Evolutionary conservation across 2,113 vertebrate species (phyloP).

Genomic region (Sceloporus undulatus): DNA sequence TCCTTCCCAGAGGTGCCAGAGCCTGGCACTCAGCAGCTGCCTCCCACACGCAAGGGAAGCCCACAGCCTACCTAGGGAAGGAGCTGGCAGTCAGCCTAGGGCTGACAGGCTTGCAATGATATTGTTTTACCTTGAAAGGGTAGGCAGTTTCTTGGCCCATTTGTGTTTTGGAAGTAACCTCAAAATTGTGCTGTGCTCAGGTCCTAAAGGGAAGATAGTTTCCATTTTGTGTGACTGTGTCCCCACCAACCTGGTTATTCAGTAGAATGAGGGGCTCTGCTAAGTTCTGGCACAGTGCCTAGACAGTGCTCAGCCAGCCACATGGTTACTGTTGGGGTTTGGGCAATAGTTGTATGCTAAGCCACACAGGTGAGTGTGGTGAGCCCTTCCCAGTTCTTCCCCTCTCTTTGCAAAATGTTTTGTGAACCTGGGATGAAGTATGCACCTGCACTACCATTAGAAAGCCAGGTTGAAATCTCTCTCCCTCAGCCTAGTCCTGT

Average conservation of each 20-base stretch:
- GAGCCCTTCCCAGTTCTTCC: no score
- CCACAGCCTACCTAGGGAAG: background rate
- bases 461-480: no score
- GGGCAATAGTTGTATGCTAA: background rate
- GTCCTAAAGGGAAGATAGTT: background rate
- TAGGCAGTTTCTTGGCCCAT: background rate
- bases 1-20: conserved; percentile 14
- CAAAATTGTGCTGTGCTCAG: background rate
- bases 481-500: background rate
- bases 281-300: no score
- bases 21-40: background rate
- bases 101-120: rapidly evolving
- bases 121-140: background rate
- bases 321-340: background rate
- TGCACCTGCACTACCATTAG: no score
- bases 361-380: no score
- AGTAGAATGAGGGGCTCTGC: background rate
- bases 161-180: no score
- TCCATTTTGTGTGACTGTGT: no score
- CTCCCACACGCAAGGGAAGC: background rate
- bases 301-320: no score
- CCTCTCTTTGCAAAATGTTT: background rate
- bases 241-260: background rate
- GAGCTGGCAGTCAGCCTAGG: background rate
- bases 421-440: background rate